A percentile compares a stretch with the other conserved stretches of the same genome.
Evolutionary conservation across 2,113 vertebrate genomes (phyloP).

Genomic region (Lampris megalopsis): DNA sequence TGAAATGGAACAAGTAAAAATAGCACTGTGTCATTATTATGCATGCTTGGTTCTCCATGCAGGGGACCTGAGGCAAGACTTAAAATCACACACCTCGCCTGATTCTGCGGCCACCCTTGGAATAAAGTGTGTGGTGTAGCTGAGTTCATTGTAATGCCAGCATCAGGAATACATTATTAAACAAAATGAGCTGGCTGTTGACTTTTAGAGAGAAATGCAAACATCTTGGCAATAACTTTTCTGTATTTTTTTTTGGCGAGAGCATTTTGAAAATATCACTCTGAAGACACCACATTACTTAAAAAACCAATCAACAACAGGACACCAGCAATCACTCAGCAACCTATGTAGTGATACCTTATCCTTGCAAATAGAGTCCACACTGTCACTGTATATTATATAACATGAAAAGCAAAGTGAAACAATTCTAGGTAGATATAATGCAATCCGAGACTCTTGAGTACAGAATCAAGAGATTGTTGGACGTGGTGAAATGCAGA

Average conservation of each 20-base stretch:
- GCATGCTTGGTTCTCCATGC: constrained; percentile 31
- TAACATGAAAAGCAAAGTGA: constrained; percentile 56
- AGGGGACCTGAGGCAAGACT: constrained; percentile 24
- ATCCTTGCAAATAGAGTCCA: constrained; percentile 39
- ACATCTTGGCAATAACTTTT: constrained; percentile 55
- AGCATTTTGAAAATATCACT: constrained; percentile 63
- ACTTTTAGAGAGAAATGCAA: constrained; percentile 50
- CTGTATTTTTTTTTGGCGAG: constrained; percentile 26
- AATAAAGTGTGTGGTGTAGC: constrained; percentile 26
- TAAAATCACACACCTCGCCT: constrained; percentile 51
- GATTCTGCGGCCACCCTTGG: constrained; percentile 40
- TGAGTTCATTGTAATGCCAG: constrained; percentile 50
- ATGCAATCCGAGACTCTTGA: constrained; percentile 46
- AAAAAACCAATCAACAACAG: constrained; percentile 48
- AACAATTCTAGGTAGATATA: constrained; percentile 48
- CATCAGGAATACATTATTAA: constrained; percentile 67
- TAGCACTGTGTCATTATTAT: constrained; percentile 41
- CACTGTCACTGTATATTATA: constrained; percentile 52
- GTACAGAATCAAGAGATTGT: constrained; percentile 42
- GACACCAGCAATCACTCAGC: constrained; percentile 54
- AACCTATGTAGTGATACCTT: constrained; percentile 48
- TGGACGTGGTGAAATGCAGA: constrained; percentile 59
- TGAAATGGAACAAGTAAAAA: constrained; percentile 40
- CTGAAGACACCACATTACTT: constrained; percentile 13
- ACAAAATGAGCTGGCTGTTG: constrained; percentile 42